phyloP scores from a whole-genome alignment of 2,797 vertebrate species.

The Argyrosomus regius region DNA sequence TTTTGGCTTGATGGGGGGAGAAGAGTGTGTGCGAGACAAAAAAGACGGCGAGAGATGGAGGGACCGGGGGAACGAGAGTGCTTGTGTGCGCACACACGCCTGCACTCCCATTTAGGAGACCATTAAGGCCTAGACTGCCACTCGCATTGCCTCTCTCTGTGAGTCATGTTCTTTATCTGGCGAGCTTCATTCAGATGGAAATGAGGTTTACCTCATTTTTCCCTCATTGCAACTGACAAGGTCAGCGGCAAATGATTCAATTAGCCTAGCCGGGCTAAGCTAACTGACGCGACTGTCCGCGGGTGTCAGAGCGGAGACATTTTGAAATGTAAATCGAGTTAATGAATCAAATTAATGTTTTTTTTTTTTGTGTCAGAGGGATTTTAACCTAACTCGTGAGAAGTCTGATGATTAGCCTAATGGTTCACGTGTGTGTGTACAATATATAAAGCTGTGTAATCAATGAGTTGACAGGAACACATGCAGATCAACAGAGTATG shows the following conservation, averaged over 20 bases:
- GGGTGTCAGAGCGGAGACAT: constrained; percentile 32
- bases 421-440: background rate
- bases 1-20: constrained; percentile 52
- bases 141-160: constrained; percentile 47
- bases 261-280: constrained; percentile 64
- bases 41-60: constrained; percentile 18
- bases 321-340: constrained; percentile 37
- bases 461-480: constrained; percentile 65
- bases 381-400: background rate
- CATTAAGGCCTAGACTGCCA: constrained; percentile 62
- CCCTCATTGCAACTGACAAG: constrained; percentile 73
- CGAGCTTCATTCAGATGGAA: constrained; percentile 73
- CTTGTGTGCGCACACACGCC: constrained; percentile 35
- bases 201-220: constrained; percentile 74
- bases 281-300: constrained; percentile 36
- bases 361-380: constrained; percentile 5
- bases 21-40: constrained; percentile 34
- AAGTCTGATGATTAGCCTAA: constrained; percentile 11
- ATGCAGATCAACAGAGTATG: constrained; percentile 81
- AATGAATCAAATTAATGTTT: constrained; percentile 25
- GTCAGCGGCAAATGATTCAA: constrained; percentile 72
- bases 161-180: constrained; percentile 76
- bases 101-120: constrained; percentile 62
- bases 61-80: constrained; percentile 46
- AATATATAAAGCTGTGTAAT: constrained; percentile 18